Base-by-base conservation (phyloP, 1,140 invertebrate genomes). In the Venustaconcha ellipsiformis region DNA sequence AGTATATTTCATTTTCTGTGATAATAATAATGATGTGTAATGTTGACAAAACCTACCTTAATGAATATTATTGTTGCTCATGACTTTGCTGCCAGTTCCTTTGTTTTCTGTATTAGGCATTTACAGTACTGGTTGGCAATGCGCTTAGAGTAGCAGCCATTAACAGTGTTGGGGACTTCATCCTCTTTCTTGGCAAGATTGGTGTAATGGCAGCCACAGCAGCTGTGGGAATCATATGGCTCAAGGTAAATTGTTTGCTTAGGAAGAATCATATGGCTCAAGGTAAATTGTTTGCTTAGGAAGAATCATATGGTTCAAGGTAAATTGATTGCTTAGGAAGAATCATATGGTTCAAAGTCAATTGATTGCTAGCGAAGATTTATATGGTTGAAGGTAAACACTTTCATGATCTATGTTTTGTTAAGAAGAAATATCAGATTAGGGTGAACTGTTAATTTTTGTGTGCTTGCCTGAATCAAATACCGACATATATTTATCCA, bases 121-220 rank as follows among this genome's bases (percentile, higher is more conserved):
- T 89, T 77, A 81, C 79, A 55, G 86, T 86, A 14, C 70, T 90
- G 55, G 71, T 87, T 4, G 83, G 76, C 80, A 97, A 99, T 90
- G 94, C 94, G 3, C 86, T 98, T 57, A 93, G 96, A 92, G 94
- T 99, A 73, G 94, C 95, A 15, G 95, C 96, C 0, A 96, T 99
- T 65, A 98, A 99, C 89, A 95, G 95, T 82, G 93, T 98, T 57
- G 97, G 97, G 14, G 96, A 98, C 89, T 98, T 99, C 87, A 94
- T 99, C 65, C 91, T 99, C 12, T 97, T 99, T 85, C 88, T 99
- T 67, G 96, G 95, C 55, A 99, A 99, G 92, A 90, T 93, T 18
- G 94, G 95, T 84, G 94, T 96, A 14, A 87, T 86, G 81, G 95
- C 97, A 57, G 95, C 84, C 66, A 88, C 86, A 57, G 84, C 80